A percentile compares a stretch with the other conserved stretches of the same genome.
Conservation (phyloP, 2,797 vertebrate genomes). For the Avahi laniger region DNA sequence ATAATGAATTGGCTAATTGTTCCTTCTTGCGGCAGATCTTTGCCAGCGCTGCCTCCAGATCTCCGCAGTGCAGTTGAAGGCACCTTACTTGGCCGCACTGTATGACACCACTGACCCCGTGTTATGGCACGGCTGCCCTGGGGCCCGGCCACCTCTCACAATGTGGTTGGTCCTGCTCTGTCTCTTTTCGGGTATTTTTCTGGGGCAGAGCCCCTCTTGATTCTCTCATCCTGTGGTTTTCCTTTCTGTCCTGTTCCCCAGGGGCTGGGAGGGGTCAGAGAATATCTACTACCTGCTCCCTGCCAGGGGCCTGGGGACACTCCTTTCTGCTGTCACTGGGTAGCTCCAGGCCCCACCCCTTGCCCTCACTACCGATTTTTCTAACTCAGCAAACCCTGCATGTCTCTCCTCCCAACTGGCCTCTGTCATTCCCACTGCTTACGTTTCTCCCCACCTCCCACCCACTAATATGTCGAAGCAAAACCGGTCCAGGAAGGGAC, state of each 20-base stretch:
- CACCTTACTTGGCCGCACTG: not conserved
- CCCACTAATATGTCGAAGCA: not conserved
- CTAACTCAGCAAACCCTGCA: not conserved
- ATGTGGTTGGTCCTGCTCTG: not conserved
- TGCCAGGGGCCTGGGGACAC: not conserved
- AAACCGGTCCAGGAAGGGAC: not conserved
- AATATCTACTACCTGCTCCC: not conserved
- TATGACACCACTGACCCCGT: not conserved
- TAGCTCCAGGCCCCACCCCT: not conserved
- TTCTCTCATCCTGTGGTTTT: not conserved
- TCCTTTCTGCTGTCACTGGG: not conserved
- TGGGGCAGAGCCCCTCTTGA: not conserved
- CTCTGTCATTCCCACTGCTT: not conserved
- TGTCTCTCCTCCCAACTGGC: not conserved
- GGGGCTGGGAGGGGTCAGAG: not conserved
- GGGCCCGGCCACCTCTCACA: not conserved
- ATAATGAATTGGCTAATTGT: constrained; percentile 51
- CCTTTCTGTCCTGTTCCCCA: not conserved
- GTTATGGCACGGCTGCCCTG: not conserved
- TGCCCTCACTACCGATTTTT: not conserved
- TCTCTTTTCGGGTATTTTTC: not conserved
- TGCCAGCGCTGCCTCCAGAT: not conserved
- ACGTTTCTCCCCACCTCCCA: not conserved
- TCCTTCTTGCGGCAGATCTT: not conserved
- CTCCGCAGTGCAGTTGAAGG: not conserved